Base-by-base conservation (phyloP, 2,113 vertebrate species). In the Loxodonta africana region DNA sequence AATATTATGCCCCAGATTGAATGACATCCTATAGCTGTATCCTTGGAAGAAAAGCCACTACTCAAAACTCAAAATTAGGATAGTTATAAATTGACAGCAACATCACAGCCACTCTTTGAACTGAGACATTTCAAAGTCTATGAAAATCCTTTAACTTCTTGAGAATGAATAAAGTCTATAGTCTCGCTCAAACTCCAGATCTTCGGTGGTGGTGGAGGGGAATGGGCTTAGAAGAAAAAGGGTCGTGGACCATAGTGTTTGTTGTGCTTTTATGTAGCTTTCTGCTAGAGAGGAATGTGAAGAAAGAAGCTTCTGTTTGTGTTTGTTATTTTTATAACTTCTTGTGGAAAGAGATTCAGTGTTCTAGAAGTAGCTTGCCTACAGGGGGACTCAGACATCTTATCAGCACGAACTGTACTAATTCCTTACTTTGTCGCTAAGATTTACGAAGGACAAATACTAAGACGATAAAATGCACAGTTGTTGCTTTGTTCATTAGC, bases 271-370 rank as follows among this genome's bases (percentile, higher is more conserved):
- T 78, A 60, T 83, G 69, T 48, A 51, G 62, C 74, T 69, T 95
- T 30, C 25, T 90, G 5, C 78, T 83, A 26, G 7, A 85, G 92
- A 95, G 57, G 57, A 87, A 26, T 87, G 33, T 95, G 26, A 93
- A 96, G 71, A 81, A 94, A 96, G 65, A 90, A 30, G 6, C 44
- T 44, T 92, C 41, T 93, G 33, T 89, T 77, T 88, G 8, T 86
- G 76, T 76, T 89, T 91, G 62, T n/a, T 74, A 0, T 80, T 84
- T 94, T 74, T 95, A 37, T 94, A 81, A 82, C 37, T 71, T 95
- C 28, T 15, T 41, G 1, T 74, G 73, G 37, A 41, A 41, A 41
- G 37, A 74, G 41, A 41, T 83, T 62, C 12, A 41, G 41, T 46
- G 37, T 82, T 94, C 76, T 84, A 26, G 26, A 62, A 91, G 41